These are phyloP conservation scores for Gymnorhina tibicen DNA, from an alignment of 2,113 vertebrate genomes.

Conservation along the genomic window DNA sequence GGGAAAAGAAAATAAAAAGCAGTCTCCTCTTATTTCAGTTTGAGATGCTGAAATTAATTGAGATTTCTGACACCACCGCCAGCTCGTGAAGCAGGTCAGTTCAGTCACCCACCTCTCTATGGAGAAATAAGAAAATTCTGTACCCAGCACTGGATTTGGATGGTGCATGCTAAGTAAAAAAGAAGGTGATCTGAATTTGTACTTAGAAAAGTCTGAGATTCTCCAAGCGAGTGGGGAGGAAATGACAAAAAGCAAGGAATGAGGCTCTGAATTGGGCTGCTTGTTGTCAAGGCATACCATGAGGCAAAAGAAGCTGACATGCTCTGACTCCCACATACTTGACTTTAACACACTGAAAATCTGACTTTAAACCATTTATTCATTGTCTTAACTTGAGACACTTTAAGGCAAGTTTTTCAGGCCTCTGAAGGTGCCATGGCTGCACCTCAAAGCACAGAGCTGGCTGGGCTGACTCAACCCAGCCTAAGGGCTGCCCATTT, in stretches of 20 bases:
- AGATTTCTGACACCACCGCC: not conserved
- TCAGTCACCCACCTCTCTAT: not conserved
- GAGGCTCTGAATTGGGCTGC: not conserved
- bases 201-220: not conserved
- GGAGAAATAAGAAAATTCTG: not conserved
- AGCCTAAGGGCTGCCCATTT: not conserved
- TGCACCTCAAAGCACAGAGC: not conserved
- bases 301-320: not conserved
- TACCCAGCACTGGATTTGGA: not conserved
- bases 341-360: not conserved
- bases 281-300: not conserved
- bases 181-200: not conserved
- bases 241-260: not conserved
- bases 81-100: not conserved
- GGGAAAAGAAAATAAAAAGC: not conserved
- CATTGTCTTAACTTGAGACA: not conserved
- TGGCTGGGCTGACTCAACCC: not conserved
- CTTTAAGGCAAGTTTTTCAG: not conserved
- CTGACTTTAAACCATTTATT: not conserved
- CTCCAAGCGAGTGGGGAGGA: fast-evolving
- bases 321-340: not conserved
- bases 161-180: not conserved
- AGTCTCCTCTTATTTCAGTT: not conserved
- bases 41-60: not conserved
- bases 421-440: not conserved